A percentile compares a stretch with the other conserved stretches of the same genome.
phyloP scores from a whole-genome alignment of 2,888 invertebrate species.

The Caprella mutica region DNA sequence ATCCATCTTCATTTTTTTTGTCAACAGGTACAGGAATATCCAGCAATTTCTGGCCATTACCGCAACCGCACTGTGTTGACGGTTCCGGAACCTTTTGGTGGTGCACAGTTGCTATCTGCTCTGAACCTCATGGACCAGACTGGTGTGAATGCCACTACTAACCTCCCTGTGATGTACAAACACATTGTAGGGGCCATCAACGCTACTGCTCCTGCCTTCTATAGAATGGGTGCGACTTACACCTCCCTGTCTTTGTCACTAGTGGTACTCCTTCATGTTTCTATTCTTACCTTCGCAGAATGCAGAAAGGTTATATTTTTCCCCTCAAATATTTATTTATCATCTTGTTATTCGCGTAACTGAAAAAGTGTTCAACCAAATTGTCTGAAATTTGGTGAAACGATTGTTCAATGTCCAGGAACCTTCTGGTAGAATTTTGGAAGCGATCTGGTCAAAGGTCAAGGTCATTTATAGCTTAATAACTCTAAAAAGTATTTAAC shows the following conservation, averaged over 20 bases:
- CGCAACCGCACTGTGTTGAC: conserved; percentile 15
- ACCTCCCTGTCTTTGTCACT: conserved; percentile 8
- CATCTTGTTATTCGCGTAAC: too few species aligned
- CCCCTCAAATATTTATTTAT: background rate
- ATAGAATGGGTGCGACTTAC: conserved; percentile 4
- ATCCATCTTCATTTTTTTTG: too few species aligned
- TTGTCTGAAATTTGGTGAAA: too few species aligned
- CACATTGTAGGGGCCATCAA: background rate
- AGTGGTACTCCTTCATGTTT: conserved; percentile 3
- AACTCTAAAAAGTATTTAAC: too few species aligned
- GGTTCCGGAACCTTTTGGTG: conserved; percentile 17
- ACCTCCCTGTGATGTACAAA: background rate
- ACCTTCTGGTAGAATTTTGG: too few species aligned
- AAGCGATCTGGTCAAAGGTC: too few species aligned
- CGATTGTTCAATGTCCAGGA: too few species aligned
- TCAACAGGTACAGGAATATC: conserved; percentile 18
- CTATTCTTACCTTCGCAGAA: conserved; percentile 6
- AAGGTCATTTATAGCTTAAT: too few species aligned
- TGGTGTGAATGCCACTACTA: background rate
- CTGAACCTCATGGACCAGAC: conserved; percentile 14
- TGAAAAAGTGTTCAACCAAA: too few species aligned
- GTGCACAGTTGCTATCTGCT: conserved; percentile 15
- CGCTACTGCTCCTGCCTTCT: background rate
- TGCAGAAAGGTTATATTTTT: conserved; percentile 6
- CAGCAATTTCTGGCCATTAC: conserved; percentile 10